Evolutionary conservation across 2,888 invertebrate species (phyloP).

Genomic region (Girardia tigrina): DNA sequence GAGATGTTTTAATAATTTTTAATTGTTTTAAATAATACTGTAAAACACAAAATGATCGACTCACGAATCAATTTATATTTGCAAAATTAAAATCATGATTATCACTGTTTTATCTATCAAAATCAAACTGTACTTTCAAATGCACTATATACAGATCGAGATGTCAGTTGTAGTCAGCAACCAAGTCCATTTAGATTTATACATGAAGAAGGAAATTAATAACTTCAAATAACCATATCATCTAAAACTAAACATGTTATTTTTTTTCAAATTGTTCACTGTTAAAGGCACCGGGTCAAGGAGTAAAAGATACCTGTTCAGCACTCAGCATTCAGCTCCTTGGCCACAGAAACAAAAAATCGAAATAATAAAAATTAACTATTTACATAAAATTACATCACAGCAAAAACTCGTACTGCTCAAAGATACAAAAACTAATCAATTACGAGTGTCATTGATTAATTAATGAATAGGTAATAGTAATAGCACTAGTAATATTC

Average conservation of each 20-base stretch:
- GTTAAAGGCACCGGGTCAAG: slow-evolving; percentile 20
- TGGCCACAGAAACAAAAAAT: slow-evolving; percentile 23
- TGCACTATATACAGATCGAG: background rate
- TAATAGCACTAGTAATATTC: background rate
- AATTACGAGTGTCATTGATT: background rate
- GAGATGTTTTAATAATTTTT: background rate
- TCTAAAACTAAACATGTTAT: background rate
- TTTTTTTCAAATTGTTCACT: background rate
- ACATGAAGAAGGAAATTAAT: slow-evolving; percentile 16
- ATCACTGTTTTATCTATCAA: background rate
- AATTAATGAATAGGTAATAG: background rate
- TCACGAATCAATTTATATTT: slow-evolving; percentile 8
- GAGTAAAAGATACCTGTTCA: background rate
- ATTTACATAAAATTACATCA: slow-evolving; percentile 10
- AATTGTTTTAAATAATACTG: background rate
- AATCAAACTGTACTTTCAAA: background rate
- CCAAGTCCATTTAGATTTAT: slow-evolving; percentile 7
- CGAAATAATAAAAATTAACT: slow-evolving; percentile 23
- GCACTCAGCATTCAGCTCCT: slow-evolving; percentile 18
- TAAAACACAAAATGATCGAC: background rate
- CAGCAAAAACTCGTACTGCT: slow-evolving; percentile 5
- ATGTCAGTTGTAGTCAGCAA: background rate
- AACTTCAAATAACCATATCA: background rate
- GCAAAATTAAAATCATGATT: background rate
- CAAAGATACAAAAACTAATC: background rate